Percentiles rank a stretch among this genome's conserved stretches.
These are phyloP conservation scores for Volucella bombylans DNA, from an alignment of 2,888 invertebrate species.

Conservation along the genomic window DNA sequence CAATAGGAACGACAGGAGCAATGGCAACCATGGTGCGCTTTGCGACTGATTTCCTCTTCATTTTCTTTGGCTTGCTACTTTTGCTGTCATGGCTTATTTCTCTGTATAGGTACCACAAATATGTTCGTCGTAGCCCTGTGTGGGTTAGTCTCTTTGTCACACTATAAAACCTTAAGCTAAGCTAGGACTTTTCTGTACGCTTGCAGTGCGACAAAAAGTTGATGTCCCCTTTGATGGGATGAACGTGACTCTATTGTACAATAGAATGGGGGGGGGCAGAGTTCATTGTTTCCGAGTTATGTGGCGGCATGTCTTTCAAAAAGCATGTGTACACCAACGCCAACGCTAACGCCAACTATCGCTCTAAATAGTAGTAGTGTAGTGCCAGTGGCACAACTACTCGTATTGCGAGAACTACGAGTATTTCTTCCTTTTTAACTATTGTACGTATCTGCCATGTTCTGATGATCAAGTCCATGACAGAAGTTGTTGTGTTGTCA, in stretches of 20 bases:
- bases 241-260: slow-evolving; percentile 70
- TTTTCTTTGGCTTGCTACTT: slow-evolving; percentile 52
- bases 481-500: slow-evolving; percentile 11
- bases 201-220: slow-evolving; percentile 50
- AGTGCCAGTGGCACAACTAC: slow-evolving; percentile 48
- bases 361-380: too few relatives aligned
- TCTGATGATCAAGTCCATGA: slow-evolving; percentile 44
- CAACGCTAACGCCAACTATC: too few relatives aligned
- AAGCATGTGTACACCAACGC: slow-evolving; percentile 30
- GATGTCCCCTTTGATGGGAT: slow-evolving; percentile 67
- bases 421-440: slow-evolving; percentile 37
- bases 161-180: slow-evolving; percentile 1
- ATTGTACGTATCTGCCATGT: slow-evolving; percentile 41
- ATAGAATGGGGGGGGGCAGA: slow-evolving; percentile 24
- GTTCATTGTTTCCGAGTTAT: slow-evolving; percentile 73
- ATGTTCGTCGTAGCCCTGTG: background rate
- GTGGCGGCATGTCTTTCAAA: slow-evolving; percentile 68
- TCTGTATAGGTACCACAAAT: background rate
- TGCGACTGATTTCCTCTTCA: slow-evolving; percentile 61
- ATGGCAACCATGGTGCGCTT: slow-evolving; percentile 41
- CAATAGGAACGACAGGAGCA: slow-evolving; percentile 10
- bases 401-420: slow-evolving; percentile 56
- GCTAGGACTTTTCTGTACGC: slow-evolving; percentile 17
- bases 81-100: slow-evolving; percentile 12
- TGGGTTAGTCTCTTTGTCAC: background rate